Percentiles rank a stretch among this genome's conserved stretches.
Evolutionary conservation across 2,888 invertebrate species (phyloP).

Genomic region (Elegia similella): DNA sequence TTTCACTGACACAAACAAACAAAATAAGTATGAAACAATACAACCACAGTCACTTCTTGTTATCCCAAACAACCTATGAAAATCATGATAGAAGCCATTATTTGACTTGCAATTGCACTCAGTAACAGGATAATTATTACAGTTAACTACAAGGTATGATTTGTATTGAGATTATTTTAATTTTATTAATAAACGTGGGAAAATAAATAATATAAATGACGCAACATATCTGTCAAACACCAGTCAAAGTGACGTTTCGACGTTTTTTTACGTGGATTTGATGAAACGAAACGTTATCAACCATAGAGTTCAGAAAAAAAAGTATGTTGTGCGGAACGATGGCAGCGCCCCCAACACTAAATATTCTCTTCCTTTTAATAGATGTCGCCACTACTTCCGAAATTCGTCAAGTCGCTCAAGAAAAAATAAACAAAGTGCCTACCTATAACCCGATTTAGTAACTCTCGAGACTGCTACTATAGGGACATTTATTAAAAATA

Average conservation of each 20-base stretch:
- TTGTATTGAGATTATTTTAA: background rate
- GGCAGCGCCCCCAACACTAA: too few relatives aligned
- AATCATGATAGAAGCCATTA: background rate
- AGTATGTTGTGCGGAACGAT: too few relatives aligned
- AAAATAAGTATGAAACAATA: background rate
- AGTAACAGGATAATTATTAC: background rate
- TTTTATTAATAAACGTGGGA: conserved; percentile 36
- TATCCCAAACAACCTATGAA: background rate
- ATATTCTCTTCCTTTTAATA: too few relatives aligned
- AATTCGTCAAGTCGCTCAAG: too few relatives aligned
- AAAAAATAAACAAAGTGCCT: too few relatives aligned
- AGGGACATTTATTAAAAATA: too few relatives aligned
- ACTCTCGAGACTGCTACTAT: too few relatives aligned
- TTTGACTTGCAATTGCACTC: background rate
- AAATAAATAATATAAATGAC: conserved; percentile 46
- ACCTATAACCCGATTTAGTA: too few relatives aligned
- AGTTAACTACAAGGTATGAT: background rate
- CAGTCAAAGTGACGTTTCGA: background rate
- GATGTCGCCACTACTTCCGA: too few relatives aligned
- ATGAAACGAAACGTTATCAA: background rate
- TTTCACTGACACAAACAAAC: conserved; percentile 13
- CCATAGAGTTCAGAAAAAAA: too few relatives aligned
- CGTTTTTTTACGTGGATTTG: background rate
- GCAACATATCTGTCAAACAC: conserved; percentile 43
- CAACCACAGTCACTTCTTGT: conserved; percentile 5